Evolutionary conservation across 2,888 invertebrate species (phyloP).

Genomic region (Trichopria drosophilae): DNA sequence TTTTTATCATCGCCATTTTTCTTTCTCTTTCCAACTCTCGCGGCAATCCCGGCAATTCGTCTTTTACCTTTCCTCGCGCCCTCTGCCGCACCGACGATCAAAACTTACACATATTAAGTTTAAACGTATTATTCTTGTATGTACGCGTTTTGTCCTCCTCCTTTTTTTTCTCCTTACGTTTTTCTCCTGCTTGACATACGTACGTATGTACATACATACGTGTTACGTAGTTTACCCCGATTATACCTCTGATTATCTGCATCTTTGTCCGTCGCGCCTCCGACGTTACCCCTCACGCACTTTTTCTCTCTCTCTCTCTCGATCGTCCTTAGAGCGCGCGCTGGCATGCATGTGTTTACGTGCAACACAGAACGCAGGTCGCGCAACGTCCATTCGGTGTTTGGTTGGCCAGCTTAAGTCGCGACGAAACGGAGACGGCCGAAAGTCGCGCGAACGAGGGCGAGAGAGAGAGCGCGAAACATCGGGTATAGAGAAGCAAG

Average conservation of each 20-base stretch:
- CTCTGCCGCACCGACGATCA: too few relatives aligned
- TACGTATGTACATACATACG: slow-evolving; percentile 12
- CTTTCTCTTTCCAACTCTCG: too few relatives aligned
- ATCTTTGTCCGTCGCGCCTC: slow-evolving; percentile 5
- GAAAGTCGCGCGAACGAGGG: background rate
- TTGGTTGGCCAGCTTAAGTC: too few relatives aligned
- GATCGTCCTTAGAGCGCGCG: slow-evolving; percentile 6
- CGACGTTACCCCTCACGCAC: background rate
- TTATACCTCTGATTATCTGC: too few relatives aligned
- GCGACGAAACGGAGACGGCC: too few relatives aligned
- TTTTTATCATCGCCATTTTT: too few relatives aligned
- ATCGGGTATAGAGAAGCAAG: too few relatives aligned
- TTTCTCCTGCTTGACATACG: slow-evolving; percentile 15
- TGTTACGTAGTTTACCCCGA: too few relatives aligned
- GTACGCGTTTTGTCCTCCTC: background rate
- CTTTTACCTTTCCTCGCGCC: too few relatives aligned
- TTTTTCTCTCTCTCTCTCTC: slow-evolving; percentile 14
- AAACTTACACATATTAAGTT: too few relatives aligned
- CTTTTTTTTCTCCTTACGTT: slow-evolving; percentile 3
- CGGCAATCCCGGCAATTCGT: too few relatives aligned
- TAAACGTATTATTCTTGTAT: background rate
- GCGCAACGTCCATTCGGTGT: too few relatives aligned
- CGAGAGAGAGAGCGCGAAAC: background rate
- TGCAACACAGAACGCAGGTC: slow-evolving; percentile 51
- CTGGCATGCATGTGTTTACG: slow-evolving; percentile 9